Conservation (phyloP, 1,140 invertebrate genomes). For the Aphidius gifuensis region DNA sequence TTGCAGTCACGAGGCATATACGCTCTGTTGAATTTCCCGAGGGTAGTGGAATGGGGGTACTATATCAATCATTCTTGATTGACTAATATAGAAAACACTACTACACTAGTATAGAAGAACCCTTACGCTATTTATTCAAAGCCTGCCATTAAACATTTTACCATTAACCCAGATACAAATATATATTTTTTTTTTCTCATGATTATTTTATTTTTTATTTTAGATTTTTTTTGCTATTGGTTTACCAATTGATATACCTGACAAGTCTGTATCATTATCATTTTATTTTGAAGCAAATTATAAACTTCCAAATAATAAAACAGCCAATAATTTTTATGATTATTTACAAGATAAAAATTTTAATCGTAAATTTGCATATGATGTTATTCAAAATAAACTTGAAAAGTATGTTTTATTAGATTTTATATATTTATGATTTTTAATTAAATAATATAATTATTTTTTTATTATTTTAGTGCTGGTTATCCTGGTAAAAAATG, state of each 20-base stretch:
- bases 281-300: slow-evolving; percentile 55
- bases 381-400: slow-evolving; percentile 42
- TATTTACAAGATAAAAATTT: slow-evolving; percentile 35
- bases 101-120: no score
- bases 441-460: slow-evolving; percentile 1
- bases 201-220: slow-evolving; percentile 22
- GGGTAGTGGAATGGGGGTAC: slow-evolving; percentile 45
- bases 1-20: slow-evolving; percentile 41
- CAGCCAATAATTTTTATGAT: slow-evolving; percentile 30
- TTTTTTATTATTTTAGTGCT: slow-evolving; percentile 30
- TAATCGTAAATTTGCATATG: slow-evolving; percentile 41
- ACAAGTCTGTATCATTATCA: slow-evolving; percentile 47
- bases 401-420: slow-evolving; percentile 34
- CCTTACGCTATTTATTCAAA: slow-evolving; percentile 13
- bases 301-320: slow-evolving; percentile 36
- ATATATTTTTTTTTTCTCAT: not conserved
- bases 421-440: slow-evolving; percentile 5
- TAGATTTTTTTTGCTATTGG: slow-evolving; percentile 51
- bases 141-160: not conserved
- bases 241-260: slow-evolving; percentile 46
- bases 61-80: slow-evolving; percentile 35
- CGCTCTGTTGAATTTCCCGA: slow-evolving; percentile 45
- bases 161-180: not conserved
- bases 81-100: slow-evolving; percentile 16
- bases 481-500: slow-evolving; percentile 47